Conservation (phyloP, 2,113 vertebrate genomes). For the Scatophagus argus region DNA sequence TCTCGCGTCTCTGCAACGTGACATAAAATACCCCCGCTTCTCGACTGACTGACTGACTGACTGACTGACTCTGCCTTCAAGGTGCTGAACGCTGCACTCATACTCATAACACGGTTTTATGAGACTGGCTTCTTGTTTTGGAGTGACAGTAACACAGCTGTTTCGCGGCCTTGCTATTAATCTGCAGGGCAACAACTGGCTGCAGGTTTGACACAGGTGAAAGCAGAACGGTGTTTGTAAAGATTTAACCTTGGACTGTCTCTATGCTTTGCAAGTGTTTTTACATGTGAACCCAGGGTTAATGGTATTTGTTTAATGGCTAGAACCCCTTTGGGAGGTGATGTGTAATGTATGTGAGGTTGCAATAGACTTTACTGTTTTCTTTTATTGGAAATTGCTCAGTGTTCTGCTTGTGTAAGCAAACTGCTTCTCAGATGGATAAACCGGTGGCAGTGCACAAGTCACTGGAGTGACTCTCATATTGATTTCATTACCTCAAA, state of each 20-base stretch:
- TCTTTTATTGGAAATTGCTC: conserved; percentile 56
- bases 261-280: conserved; percentile 3
- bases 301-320: conserved; percentile 57
- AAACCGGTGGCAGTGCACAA: conserved; percentile 50
- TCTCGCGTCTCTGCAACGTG: conserved; percentile 32
- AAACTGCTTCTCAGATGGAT: conserved; percentile 61
- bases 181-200: not conserved
- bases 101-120: conserved; percentile 28
- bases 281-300: conserved; percentile 27
- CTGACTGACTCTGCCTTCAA: conserved; percentile 31
- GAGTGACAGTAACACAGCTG: conserved; percentile 31
- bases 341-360: conserved; percentile 5
- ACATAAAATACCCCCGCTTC: conserved; percentile 26
- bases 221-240: conserved; percentile 22
- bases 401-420: conserved; percentile 69
- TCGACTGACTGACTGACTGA: conserved; percentile 43
- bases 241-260: conserved; percentile 36
- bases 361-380: conserved; percentile 27
- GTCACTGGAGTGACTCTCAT: conserved; percentile 53
- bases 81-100: conserved; percentile 20
- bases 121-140: conserved; percentile 39
- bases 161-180: conserved; percentile 38
- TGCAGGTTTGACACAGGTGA: conserved; percentile 8
- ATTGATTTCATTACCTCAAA: conserved; percentile 74
- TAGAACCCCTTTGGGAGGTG: conserved; percentile 9